These are phyloP conservation scores for Oreochromis niloticus DNA, from an alignment of 2,113 vertebrate genomes.

Conservation along the genomic window DNA sequence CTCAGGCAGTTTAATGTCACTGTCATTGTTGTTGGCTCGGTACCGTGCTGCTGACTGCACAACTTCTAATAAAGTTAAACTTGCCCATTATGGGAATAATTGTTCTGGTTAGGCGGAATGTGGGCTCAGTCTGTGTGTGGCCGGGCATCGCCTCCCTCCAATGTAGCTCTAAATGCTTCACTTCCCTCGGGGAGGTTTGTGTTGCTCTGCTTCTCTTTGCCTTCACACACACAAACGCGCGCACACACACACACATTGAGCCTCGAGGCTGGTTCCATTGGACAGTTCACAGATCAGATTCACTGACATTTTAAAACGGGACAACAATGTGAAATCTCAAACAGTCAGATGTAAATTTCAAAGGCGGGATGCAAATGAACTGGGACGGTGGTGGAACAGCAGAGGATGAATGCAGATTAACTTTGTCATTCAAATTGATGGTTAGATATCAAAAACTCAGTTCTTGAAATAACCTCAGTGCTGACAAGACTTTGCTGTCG, in stretches of 20 bases:
- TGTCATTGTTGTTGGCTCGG: constrained; percentile 37
- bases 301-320: not conserved
- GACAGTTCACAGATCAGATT: not conserved
- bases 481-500: constrained; percentile 8
- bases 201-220: constrained; percentile 8
- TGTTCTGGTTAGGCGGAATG: constrained; percentile 41
- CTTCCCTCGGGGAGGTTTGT: constrained; percentile 29
- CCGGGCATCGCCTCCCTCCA: constrained; percentile 15
- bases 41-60: constrained; percentile 20
- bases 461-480: not conserved
- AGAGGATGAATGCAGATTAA: not conserved
- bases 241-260: not conserved
- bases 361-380: not conserved
- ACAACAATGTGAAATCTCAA: not conserved
- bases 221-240: not conserved
- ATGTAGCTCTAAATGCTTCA: constrained; percentile 33
- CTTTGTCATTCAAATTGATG: not conserved
- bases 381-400: not conserved
- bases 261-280: not conserved
- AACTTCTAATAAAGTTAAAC: constrained; percentile 34
- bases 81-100: constrained; percentile 48
- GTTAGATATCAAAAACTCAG: not conserved
- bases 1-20: constrained; percentile 42
- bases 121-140: constrained; percentile 55
- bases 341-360: not conserved